These are phyloP conservation scores for Prionailurus bengalensis DNA, from an alignment of 2,113 vertebrate species.

Conservation along the genomic window DNA sequence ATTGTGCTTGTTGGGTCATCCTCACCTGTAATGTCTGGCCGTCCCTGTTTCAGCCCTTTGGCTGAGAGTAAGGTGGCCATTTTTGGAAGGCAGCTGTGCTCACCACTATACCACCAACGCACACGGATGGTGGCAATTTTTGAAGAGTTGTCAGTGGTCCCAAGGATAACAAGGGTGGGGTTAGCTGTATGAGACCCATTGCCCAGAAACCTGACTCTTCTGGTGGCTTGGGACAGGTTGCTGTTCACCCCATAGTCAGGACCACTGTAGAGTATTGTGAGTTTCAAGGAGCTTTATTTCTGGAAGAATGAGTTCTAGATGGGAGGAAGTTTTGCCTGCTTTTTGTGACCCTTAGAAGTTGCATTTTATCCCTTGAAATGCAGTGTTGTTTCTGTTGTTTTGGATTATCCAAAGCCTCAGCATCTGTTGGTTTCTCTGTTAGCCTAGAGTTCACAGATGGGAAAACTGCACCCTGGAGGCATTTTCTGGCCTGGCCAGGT, in stretches of 20 bases:
- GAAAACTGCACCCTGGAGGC: background rate
- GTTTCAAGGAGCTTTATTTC: constrained; percentile 30
- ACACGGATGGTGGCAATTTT: background rate
- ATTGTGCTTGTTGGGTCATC: background rate
- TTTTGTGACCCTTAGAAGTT: background rate
- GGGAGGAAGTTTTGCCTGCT: background rate
- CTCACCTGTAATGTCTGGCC: background rate
- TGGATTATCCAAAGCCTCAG: background rate
- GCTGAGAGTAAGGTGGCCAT: constrained; percentile 13
- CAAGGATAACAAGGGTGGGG: background rate
- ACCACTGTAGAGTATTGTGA: background rate
- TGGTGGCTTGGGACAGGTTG: background rate
- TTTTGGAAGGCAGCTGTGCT: constrained; percentile 91
- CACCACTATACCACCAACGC: constrained; percentile 90
- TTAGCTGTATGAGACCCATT: background rate
- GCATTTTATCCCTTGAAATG: background rate
- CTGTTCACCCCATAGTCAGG: background rate
- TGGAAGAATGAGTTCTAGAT: background rate
- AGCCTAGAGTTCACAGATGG: constrained; percentile 39
- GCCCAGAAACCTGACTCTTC: background rate
- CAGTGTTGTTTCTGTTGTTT: background rate
- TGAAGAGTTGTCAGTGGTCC: background rate
- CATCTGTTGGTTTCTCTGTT: background rate
- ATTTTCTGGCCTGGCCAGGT: background rate
- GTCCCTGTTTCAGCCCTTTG: constrained; percentile 14